Conservation (phyloP, 1,140 invertebrate species). For the Drosophila aff. region DNA sequence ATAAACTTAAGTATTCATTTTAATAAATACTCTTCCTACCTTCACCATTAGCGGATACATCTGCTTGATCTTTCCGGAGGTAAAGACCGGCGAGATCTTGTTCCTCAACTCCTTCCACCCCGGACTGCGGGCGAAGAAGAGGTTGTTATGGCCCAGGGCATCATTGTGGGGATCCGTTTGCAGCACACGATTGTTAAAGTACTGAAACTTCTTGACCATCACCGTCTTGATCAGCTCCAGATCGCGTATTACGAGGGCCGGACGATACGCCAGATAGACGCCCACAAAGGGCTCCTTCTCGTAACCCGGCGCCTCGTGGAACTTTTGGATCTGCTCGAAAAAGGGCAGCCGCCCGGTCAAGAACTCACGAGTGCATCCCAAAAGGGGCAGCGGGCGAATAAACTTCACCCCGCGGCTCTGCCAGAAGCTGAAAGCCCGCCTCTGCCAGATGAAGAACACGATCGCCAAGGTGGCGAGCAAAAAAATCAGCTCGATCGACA, state of each 20-base stretch:
- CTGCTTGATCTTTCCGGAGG: conserved; percentile 86
- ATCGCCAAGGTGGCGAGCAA: conserved; percentile 48
- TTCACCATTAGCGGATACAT: conserved; percentile 86
- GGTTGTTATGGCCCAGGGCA: conserved; percentile 63
- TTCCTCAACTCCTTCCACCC: conserved; percentile 86
- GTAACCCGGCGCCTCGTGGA: conserved; percentile 51
- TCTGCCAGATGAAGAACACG: conserved; percentile 60
- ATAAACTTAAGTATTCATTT: neutral
- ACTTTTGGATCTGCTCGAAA: conserved; percentile 40
- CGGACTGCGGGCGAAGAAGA: conserved; percentile 68
- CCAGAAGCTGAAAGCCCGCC: conserved; percentile 77
- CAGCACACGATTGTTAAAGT: conserved; percentile 65
- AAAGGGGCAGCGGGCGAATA: conserved; percentile 64
- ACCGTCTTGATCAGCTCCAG: conserved; percentile 86
- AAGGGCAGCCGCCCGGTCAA: conserved; percentile 40
- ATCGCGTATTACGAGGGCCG: conserved; percentile 85
- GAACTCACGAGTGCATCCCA: conserved; percentile 74
- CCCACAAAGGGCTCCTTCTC: conserved; percentile 76
- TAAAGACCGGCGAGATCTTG: conserved; percentile 86
- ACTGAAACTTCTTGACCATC: conserved; percentile 86
- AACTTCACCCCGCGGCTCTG: conserved; percentile 81
- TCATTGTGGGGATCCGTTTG: conserved; percentile 65
- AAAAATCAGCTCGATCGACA: conserved; percentile 51
- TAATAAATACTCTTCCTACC: conserved; percentile 20
- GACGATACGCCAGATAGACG: conserved; percentile 82